Evolutionary conservation across 2,888 invertebrate genomes (phyloP), one percentile per base, ranked within the genome.

Genomic region (Aporophyla lueneburgensis): DNA sequence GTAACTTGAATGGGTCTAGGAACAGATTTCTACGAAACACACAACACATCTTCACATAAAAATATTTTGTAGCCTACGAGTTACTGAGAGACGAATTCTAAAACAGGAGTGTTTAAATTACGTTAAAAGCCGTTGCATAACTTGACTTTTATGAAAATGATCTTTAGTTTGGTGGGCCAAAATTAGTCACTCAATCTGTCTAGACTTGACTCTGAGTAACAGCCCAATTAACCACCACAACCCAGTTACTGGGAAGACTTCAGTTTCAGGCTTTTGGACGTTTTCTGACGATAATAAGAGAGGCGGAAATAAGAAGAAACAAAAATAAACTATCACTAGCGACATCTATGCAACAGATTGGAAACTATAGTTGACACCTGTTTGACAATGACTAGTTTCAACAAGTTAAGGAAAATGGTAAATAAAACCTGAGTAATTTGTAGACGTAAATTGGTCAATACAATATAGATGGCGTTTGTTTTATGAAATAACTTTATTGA

Each of bases 401-500:
- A 68, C 58, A 51, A 58, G 49, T 46, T 63, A 21, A 59, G 69
- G 69, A 76, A 68, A 21, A 59, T 27, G 10, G 5, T 21, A 43
- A 46, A 51, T 40, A 27, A 56, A 56, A 40, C n/a, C 16, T 24
- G 19, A 51, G 14, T 27, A 67, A 43, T 53, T 78, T 21, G 7
- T 33, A 16, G 4, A 33, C n/a, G 24, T 59, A 59, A 6, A 12
- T 53, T 51, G 5, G 2, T 16, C 33, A 2, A 5, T 9, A 9
- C 3, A 43, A 67, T 43, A 53, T 53, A 76, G 76, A 76, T 76
- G 78, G 68, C 58, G 46, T 62, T 62, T 58, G 5, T 54, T 54
- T 24, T 54, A 12, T 21, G 21, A 53, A 53, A 53, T 53, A 53
- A 53, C 9, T 53, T 0, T 53, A 46, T 5, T 46, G 43, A 46